Conservation (phyloP, 2,113 vertebrate genomes). For the Talpa occidentalis region DNA sequence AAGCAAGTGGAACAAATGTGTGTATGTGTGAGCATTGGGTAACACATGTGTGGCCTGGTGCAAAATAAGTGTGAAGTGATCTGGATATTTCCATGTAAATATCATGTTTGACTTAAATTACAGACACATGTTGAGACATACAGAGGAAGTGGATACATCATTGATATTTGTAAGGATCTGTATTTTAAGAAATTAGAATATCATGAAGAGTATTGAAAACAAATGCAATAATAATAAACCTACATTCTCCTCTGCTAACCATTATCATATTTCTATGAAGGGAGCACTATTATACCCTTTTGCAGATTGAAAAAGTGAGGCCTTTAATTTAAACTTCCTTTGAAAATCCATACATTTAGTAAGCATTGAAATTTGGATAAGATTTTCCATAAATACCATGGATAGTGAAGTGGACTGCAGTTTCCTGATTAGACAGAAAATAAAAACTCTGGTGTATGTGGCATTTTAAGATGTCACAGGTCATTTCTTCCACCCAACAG, state of each 20-base stretch:
- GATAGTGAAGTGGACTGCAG: background rate
- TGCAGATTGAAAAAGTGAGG: background rate
- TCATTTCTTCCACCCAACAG: background rate
- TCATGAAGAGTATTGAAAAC: slow-evolving; percentile 11
- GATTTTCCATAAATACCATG: background rate
- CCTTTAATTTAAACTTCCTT: background rate
- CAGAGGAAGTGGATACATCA: background rate
- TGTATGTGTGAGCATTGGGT: background rate
- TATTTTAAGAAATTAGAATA: background rate
- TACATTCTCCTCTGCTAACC: background rate
- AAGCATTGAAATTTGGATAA: background rate
- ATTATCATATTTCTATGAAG: background rate
- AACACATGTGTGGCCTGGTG: background rate
- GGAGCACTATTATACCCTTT: background rate
- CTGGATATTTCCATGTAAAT: background rate
- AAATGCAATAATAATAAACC: background rate
- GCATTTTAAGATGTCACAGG: background rate
- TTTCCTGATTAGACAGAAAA: background rate
- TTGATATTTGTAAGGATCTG: background rate
- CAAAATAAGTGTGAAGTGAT: background rate
- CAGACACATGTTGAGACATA: background rate
- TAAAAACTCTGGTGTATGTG: background rate
- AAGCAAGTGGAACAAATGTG: background rate
- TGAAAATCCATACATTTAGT: background rate
- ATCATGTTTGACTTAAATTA: background rate